Conservation (phyloP, 2,888 invertebrate species). For the Conistra vaccinii region DNA sequence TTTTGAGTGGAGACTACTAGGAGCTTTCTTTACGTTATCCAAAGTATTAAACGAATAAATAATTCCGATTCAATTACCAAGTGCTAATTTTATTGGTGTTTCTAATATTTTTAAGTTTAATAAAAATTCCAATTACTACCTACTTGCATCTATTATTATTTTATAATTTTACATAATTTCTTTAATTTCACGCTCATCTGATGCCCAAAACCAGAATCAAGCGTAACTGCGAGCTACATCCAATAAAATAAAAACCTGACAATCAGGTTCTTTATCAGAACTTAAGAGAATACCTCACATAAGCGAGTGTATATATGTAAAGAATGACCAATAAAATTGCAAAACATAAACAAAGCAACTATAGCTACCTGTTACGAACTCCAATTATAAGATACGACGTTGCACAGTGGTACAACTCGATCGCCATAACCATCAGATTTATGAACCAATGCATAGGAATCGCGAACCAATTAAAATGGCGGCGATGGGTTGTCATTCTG, state of each 20-base stretch:
- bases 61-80: too few relatives aligned
- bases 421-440: conserved; percentile 71
- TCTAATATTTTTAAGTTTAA: too few relatives aligned
- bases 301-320: not conserved
- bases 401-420: conserved; percentile 62
- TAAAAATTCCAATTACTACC: too few relatives aligned
- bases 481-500: conserved; percentile 86
- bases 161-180: not conserved
- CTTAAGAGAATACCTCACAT: conserved; percentile 14
- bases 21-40: not conserved
- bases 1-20: not conserved
- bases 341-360: conserved; percentile 52
- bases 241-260: conserved; percentile 1
- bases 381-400: conserved; percentile 63
- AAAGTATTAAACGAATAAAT: too few relatives aligned
- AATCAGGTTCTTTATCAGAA: conserved; percentile 25
- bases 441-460: conserved; percentile 80
- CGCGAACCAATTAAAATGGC: conserved; percentile 88
- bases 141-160: too few relatives aligned
- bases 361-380: conserved; percentile 63
- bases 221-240: not conserved
- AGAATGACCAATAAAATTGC: conserved; percentile 54
- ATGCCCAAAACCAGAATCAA: conserved; percentile 12
- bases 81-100: too few relatives aligned
- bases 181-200: conserved; percentile 5